phyloP scores from a whole-genome alignment of 2,797 vertebrate species.

The Mormyrops boulengeri region DNA sequence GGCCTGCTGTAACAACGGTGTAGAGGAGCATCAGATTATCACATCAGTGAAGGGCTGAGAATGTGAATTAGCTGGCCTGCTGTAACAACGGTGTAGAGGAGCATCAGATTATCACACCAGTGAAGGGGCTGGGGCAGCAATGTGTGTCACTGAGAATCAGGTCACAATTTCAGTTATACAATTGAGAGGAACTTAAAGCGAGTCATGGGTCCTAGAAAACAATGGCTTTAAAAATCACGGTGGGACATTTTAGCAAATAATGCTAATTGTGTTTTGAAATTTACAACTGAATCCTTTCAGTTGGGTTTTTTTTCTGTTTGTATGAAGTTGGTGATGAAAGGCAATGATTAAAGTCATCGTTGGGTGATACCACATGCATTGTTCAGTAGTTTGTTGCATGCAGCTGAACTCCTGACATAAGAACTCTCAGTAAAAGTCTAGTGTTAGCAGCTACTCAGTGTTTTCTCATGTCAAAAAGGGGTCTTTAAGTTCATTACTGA shows the following conservation, averaged over 20 bases:
- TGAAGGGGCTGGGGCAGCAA: background rate
- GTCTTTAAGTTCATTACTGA: slow-evolving; percentile 12
- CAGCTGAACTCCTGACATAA: background rate
- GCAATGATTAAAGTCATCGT: background rate
- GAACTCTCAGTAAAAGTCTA: background rate
- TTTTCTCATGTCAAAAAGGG: background rate
- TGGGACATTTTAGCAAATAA: background rate
- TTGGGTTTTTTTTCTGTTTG: background rate
- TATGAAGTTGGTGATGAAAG: background rate
- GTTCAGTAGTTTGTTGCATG: background rate
- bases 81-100: background rate
- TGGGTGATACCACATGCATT: background rate
- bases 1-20: background rate
- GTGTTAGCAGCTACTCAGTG: background rate
- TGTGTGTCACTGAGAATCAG: background rate
- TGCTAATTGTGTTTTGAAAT: background rate
- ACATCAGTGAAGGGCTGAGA: background rate
- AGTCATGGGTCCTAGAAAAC: background rate
- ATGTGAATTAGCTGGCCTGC: background rate
- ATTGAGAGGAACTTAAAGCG: background rate
- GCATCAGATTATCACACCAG: background rate
- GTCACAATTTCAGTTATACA: background rate
- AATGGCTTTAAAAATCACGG: background rate
- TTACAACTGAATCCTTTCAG: background rate
- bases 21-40: background rate